Base-by-base conservation (phyloP, 2,888 invertebrate genomes). In the Drosophila eohydei region DNA sequence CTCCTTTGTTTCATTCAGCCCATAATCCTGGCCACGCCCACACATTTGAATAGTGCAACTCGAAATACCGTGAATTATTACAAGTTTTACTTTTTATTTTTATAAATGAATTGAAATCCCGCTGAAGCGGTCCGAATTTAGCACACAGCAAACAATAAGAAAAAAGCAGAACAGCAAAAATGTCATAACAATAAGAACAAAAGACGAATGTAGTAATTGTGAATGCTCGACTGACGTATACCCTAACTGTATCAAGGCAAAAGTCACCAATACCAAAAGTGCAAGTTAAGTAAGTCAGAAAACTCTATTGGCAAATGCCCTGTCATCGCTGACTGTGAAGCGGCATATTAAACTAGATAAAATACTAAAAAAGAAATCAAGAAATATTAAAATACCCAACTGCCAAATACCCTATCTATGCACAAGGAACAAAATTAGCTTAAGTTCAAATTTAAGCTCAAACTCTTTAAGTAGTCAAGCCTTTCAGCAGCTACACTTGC, bases 111-210 rank as follows among this genome's bases (percentile, higher is more conserved):
- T 63, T 62, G 63, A 57, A 67, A 56, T 51, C 56, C 61, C 34
- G 54, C 38, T 54, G 40, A 62, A 56, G 48, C 11, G 14, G 41
- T 32, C n/a, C 28, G 59, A 44, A 68, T 73, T 41, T 73, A 43
- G 68, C 76, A 55, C 61, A 74, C 40, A 66, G 38, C n/a, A 58
- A 58, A 57, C 74, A 74, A 74, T 32, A 11, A 3, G 14, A 55
- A 57, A 62, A n/a, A 54, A 38, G 3, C 46, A 62, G 46, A 55
- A 50, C 40, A 65, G 40, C 40, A 55, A 58, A 56, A 54, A 46
- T 30, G 50, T 21, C 48, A 66, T 41, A 74, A 63, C 50, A 62
- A 48, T 58, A 43, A 38, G 60, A 71, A 70, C 59, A 69, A 60
- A 59, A 57, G 58, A 21, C 9, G 12, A 54, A 9, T 44, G 14